phyloP scores from a whole-genome alignment of 2,113 vertebrate genomes.

The Urocitellus parryii region DNA sequence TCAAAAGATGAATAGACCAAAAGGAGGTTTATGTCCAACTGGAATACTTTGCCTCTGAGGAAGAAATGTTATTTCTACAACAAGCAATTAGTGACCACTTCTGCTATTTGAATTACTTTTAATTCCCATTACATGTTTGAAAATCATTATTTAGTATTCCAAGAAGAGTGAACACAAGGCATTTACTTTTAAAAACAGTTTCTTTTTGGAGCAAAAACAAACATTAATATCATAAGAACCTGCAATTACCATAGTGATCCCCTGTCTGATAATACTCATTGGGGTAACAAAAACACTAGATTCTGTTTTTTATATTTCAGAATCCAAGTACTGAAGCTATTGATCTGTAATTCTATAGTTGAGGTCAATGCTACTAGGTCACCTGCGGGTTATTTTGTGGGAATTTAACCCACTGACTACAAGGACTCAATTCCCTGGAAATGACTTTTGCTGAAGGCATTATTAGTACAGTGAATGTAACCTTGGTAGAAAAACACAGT shows the following conservation, averaged over 20 bases:
- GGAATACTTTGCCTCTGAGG: slow-evolving; percentile 39
- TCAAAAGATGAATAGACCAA: slow-evolving; percentile 59
- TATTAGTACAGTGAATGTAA: slow-evolving; percentile 70
- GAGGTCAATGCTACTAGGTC: slow-evolving; percentile 62
- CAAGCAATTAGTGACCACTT: slow-evolving; percentile 85
- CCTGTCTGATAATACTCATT: slow-evolving; percentile 54
- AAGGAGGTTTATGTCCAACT: slow-evolving; percentile 40
- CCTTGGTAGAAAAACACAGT: slow-evolving; percentile 57
- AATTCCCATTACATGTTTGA: slow-evolving; percentile 80
- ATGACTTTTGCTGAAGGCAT: slow-evolving; percentile 51
- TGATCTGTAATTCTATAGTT: slow-evolving; percentile 74
- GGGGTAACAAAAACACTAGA: slow-evolving; percentile 56
- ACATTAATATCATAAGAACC: slow-evolving; percentile 73
- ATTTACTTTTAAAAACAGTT: slow-evolving; percentile 85
- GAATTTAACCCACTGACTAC: slow-evolving; percentile 53
- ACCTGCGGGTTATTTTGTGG: slow-evolving; percentile 53
- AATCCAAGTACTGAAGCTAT: slow-evolving; percentile 65
- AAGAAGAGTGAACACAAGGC: slow-evolving; percentile 85
- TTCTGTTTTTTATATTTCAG: slow-evolving; percentile 67
- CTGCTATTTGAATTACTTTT: slow-evolving; percentile 85
- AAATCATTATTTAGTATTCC: slow-evolving; percentile 84
- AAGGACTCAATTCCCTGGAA: slow-evolving; percentile 59
- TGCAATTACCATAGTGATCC: slow-evolving; percentile 58
- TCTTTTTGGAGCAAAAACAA: slow-evolving; percentile 79
- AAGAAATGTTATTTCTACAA: slow-evolving; percentile 79